Percentiles rank a stretch among this genome's conserved stretches.
phyloP scores from a whole-genome alignment of 2,888 invertebrate species.

The Cantharis nigra region DNA sequence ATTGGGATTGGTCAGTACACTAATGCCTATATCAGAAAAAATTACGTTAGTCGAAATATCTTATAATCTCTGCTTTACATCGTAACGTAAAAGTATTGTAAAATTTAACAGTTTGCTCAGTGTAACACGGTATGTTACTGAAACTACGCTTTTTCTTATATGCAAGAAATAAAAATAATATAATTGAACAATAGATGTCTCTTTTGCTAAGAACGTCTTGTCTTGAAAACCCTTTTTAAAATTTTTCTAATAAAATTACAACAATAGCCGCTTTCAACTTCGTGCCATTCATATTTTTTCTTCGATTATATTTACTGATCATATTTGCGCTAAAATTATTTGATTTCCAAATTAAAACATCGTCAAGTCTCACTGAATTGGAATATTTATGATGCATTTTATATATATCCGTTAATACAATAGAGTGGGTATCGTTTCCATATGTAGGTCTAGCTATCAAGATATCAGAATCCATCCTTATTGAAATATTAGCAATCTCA shows the following conservation, averaged over 20 bases:
- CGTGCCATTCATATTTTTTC: constrained; percentile 40
- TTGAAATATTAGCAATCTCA: not conserved
- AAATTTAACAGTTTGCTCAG: too few relatives aligned
- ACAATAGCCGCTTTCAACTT: constrained; percentile 38
- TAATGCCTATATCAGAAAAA: too few relatives aligned
- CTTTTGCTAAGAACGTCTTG: not conserved
- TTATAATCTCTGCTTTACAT: too few relatives aligned
- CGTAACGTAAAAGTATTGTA: too few relatives aligned
- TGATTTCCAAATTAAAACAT: not conserved
- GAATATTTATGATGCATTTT: constrained; percentile 34
- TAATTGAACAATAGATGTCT: too few relatives aligned
- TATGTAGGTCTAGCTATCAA: constrained; percentile 22
- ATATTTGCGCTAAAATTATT: not conserved
- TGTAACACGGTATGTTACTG: too few relatives aligned
- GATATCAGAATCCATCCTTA: constrained; percentile 37
- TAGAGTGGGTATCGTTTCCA: constrained; percentile 1
- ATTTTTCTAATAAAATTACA: constrained; percentile 26
- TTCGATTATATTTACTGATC: constrained; percentile 33
- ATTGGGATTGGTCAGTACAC: too few relatives aligned
- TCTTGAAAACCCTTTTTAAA: not conserved
- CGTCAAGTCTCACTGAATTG: not conserved
- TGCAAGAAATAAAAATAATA: too few relatives aligned
- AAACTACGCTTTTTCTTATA: too few relatives aligned
- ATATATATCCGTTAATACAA: constrained; percentile 37
- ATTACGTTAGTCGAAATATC: too few relatives aligned